Conservation (phyloP, 2,888 invertebrate species). For the Achlya flavicornis region DNA sequence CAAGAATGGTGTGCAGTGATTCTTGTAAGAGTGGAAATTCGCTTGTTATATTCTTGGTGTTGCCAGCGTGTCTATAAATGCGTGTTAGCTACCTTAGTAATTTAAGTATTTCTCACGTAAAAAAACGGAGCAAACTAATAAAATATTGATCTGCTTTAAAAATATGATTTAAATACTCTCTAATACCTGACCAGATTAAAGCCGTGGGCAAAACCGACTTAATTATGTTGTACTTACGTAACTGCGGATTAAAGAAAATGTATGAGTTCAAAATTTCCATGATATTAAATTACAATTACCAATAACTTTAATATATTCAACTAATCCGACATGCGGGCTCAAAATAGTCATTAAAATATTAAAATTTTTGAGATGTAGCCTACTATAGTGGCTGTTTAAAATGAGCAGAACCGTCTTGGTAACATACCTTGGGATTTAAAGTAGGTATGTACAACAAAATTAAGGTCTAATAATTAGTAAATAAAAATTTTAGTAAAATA, state of each 20-base stretch:
- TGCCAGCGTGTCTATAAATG: too few relatives aligned
- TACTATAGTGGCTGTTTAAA: neutral
- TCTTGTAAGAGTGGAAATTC: too few relatives aligned
- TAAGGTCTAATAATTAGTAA: neutral
- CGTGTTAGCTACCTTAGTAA: too few relatives aligned
- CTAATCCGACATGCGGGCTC: constrained; percentile 52
- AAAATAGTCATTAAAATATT: constrained; percentile 52
- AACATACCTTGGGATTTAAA: neutral
- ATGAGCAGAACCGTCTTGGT: neutral
- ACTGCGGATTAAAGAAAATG: constrained; percentile 4
- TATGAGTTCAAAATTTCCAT: constrained; percentile 12
- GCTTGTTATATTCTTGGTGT: too few relatives aligned
- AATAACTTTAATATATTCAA: constrained; percentile 47
- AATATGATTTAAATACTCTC: neutral
- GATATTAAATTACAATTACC: constrained; percentile 31
- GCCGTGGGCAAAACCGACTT: constrained; percentile 3
- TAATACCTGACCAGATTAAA: neutral
- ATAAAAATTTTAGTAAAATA: too few relatives aligned
- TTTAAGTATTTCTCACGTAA: neutral
- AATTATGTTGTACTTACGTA: constrained; percentile 15
- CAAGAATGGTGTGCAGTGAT: too few relatives aligned
- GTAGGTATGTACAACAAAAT: neutral
- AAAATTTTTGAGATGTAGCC: constrained; percentile 5
- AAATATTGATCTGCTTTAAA: neutral
- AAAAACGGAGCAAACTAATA: neutral